These are phyloP conservation scores for Eriosoma lanigerum DNA, from an alignment of 1,140 invertebrate species.

Conservation along the genomic window DNA sequence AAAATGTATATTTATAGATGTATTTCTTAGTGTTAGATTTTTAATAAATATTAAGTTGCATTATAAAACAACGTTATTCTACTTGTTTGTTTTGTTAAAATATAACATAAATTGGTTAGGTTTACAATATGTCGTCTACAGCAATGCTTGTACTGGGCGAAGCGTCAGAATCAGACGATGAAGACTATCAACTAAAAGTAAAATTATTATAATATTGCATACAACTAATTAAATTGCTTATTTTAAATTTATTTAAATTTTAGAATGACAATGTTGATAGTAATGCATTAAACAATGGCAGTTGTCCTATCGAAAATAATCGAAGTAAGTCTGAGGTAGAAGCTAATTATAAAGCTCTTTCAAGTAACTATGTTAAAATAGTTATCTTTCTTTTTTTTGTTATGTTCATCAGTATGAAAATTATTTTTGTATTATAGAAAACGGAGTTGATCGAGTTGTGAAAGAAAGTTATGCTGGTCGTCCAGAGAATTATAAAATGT, in stretches of 20 bases:
- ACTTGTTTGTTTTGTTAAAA: too few species aligned
- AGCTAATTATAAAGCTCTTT: not conserved
- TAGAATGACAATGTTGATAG: not conserved
- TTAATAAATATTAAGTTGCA: too few species aligned
- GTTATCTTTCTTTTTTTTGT: too few species aligned
- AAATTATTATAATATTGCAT: not conserved
- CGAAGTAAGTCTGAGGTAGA: not conserved
- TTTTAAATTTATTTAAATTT: too few species aligned
- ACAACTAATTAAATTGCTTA: not conserved
- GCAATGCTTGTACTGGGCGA: conserved; percentile 39
- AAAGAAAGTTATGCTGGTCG: not conserved
- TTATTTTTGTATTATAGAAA: not conserved
- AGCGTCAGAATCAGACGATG: conserved; percentile 40
- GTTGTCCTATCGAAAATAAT: not conserved
- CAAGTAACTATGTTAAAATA: not conserved
- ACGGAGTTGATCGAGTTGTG: not conserved
- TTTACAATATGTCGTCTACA: conserved; percentile 12
- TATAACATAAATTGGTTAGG: too few species aligned
- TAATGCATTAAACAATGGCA: not conserved
- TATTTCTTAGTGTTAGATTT: too few species aligned
- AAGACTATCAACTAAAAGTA: conserved; percentile 25
- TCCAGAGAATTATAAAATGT: conserved; percentile 25
- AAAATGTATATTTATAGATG: too few species aligned
- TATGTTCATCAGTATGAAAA: too few species aligned
- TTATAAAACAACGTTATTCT: too few species aligned